phyloP scores from a whole-genome alignment of 2,113 vertebrate species.

The Crotalus horridus region DNA sequence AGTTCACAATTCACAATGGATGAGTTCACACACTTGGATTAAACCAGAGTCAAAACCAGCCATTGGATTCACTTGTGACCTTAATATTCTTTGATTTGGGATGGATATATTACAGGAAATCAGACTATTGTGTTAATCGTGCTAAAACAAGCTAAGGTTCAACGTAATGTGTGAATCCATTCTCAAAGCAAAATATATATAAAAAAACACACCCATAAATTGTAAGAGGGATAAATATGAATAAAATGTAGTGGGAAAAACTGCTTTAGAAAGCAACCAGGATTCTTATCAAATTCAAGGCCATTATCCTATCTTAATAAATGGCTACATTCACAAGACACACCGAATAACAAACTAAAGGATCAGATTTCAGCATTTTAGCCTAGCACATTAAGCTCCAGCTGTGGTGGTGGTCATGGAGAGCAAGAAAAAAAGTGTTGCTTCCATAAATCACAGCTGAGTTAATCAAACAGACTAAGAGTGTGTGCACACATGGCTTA shows the following conservation, averaged over 20 bases:
- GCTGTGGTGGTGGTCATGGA: not conserved
- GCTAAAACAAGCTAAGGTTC: not conserved
- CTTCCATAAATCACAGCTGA: not conserved
- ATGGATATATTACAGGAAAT: not conserved
- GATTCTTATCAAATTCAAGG: not conserved
- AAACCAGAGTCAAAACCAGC: not conserved
- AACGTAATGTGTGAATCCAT: not conserved
- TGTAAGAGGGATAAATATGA: not conserved
- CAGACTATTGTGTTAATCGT: not conserved
- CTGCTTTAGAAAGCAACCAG: not conserved
- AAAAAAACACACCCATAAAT: not conserved
- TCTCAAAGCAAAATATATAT: not conserved
- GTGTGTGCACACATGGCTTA: not conserved
- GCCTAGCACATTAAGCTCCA: not conserved
- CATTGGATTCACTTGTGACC: not conserved
- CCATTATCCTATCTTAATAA: not conserved
- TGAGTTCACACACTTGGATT: not conserved
- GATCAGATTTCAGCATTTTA: not conserved
- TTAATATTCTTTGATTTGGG: not conserved
- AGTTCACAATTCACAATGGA: not conserved
- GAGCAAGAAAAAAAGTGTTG: not conserved
- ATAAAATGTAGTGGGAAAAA: not conserved
- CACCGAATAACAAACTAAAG: not conserved
- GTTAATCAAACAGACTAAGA: not conserved
- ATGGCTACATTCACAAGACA: not conserved